Percentiles rank a stretch among this genome's conserved stretches.
Conservation (phyloP, 2,888 invertebrate genomes). For the Biston betularia region DNA sequence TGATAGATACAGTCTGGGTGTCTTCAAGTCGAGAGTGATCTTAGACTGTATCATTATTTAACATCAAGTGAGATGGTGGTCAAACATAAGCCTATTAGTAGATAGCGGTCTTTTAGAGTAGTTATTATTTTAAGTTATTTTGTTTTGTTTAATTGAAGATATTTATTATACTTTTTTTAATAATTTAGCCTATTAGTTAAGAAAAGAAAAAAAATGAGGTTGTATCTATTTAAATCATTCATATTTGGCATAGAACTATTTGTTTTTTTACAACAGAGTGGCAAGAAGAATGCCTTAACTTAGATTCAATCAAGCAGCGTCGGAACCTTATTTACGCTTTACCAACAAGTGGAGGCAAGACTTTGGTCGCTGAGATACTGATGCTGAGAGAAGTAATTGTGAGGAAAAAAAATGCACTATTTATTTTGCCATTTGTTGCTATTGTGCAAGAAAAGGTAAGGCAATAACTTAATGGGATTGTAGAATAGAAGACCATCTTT, state of each 20-base stretch:
- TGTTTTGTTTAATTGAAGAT: too few relatives aligned
- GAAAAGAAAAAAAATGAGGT: too few relatives aligned
- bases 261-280: constrained; percentile 88
- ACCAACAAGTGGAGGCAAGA: constrained; percentile 99
- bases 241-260: background rate
- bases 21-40: too few relatives aligned
- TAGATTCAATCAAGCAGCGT: constrained; percentile 90
- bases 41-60: too few relatives aligned
- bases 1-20: too few relatives aligned
- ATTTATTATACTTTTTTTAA: too few relatives aligned
- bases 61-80: too few relatives aligned
- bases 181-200: too few relatives aligned
- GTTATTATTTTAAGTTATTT: too few relatives aligned
- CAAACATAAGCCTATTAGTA: too few relatives aligned
- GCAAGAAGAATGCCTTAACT: constrained; percentile 96
- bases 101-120: too few relatives aligned
- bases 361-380: constrained; percentile 97
- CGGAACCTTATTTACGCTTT: constrained; percentile 96
- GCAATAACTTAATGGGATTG: background rate
- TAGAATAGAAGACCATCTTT: background rate
- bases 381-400: constrained; percentile 95
- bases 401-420: constrained; percentile 92
- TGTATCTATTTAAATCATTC: background rate
- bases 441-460: constrained; percentile 98
- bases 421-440: constrained; percentile 97